Percentiles rank a stretch among this genome's conserved stretches.
These are phyloP conservation scores for Nephrotoma guestfalica DNA, from an alignment of 2,888 invertebrate genomes.

Conservation along the genomic window DNA sequence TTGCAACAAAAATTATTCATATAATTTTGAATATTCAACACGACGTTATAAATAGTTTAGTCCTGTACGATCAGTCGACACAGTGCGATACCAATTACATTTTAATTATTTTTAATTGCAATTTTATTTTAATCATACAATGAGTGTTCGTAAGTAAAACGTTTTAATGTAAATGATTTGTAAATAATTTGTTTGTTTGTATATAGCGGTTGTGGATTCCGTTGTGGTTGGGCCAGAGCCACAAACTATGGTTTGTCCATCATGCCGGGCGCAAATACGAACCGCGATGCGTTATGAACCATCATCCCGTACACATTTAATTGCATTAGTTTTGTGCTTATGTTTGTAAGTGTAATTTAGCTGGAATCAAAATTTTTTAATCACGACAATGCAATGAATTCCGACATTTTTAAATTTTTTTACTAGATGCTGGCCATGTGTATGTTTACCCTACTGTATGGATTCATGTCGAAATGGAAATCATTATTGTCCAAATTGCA, in stretches of 20 bases:
- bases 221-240: slow-evolving; percentile 31
- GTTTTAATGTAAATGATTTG: not conserved
- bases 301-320: slow-evolving; percentile 37
- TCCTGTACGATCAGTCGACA: not conserved
- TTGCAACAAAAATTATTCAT: too few relatives aligned
- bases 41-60: not conserved
- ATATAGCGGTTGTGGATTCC: not conserved
- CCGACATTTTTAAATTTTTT: too few relatives aligned
- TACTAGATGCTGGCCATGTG: slow-evolving; percentile 34
- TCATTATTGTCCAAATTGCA: slow-evolving; percentile 37
- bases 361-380: too few relatives aligned
- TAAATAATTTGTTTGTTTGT: not conserved
- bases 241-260: slow-evolving; percentile 31
- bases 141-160: not conserved
- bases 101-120: not conserved
- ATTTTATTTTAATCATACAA: not conserved
- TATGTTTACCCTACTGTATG: slow-evolving; percentile 35
- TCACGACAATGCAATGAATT: too few relatives aligned
- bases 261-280: slow-evolving; percentile 32
- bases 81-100: not conserved
- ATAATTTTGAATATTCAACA: too few relatives aligned
- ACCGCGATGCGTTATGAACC: slow-evolving; percentile 32
- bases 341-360: slow-evolving; percentile 16
- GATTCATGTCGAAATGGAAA: slow-evolving; percentile 32
- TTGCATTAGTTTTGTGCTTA: slow-evolving; percentile 36